A percentile compares a stretch with the other conserved stretches of the same genome.
Evolutionary conservation across 2,888 invertebrate species (phyloP).

Genomic region (Leucoptera coffeella): DNA sequence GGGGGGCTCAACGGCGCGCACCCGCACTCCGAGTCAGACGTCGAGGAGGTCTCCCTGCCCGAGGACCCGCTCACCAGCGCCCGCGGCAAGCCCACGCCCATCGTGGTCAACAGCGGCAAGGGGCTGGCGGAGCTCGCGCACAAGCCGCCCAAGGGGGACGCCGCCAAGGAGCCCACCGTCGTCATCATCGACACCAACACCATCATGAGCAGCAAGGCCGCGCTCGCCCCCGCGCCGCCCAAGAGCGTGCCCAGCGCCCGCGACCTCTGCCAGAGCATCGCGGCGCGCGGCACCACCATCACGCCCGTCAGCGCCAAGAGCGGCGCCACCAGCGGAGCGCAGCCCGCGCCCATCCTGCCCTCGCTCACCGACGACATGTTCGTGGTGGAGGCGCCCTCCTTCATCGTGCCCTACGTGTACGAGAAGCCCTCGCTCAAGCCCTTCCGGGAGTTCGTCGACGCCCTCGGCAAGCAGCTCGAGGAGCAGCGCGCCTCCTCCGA

Average conservation of each 20-base stretch:
- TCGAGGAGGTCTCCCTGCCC: slow-evolving; percentile 62
- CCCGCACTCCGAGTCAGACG: slow-evolving; percentile 51
- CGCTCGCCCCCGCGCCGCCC: slow-evolving; percentile 12
- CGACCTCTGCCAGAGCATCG: slow-evolving; percentile 41
- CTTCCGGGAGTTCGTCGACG: slow-evolving; percentile 66
- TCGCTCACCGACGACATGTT: slow-evolving; percentile 89
- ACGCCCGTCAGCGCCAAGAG: slow-evolving; percentile 35
- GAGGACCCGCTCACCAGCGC: slow-evolving; percentile 58
- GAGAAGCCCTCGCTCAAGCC: slow-evolving; percentile 83
- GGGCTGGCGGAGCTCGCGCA: slow-evolving; percentile 63
- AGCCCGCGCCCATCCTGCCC: slow-evolving; percentile 55
- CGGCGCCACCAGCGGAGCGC: slow-evolving; percentile 9
- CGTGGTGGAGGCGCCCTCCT: slow-evolving; percentile 87
- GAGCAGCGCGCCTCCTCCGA: slow-evolving; percentile 31
- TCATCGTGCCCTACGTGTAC: slow-evolving; percentile 89
- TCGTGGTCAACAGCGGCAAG: slow-evolving; percentile 71
- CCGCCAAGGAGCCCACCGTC: slow-evolving; percentile 70
- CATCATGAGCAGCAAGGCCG: slow-evolving; percentile 30
- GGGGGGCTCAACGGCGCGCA: slow-evolving; percentile 50
- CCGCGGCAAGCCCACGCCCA: slow-evolving; percentile 32
- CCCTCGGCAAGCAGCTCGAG: slow-evolving; percentile 60
- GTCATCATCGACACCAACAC: slow-evolving; percentile 85
- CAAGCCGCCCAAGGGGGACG: slow-evolving; percentile 40
- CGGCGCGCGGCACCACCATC: slow-evolving; percentile 49
- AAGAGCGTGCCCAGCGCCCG: slow-evolving; percentile 20